Evolutionary conservation across 2,797 vertebrate species (phyloP), one percentile per base, ranked within the genome.

Genomic region (Vireo griseus): DNA sequence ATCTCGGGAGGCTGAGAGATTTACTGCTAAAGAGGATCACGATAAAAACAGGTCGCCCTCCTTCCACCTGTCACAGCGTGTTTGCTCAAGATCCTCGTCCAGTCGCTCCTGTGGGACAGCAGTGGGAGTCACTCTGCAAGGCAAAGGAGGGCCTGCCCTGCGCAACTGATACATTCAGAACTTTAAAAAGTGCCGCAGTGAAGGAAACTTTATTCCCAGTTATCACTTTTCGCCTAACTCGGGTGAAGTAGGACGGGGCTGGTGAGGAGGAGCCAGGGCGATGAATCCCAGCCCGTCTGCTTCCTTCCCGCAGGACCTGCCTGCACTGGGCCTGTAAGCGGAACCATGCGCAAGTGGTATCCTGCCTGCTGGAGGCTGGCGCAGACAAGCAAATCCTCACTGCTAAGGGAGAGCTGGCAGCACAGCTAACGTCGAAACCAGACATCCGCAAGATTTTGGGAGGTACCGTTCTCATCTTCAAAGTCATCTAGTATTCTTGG

Each of bases 301-400:
- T 90, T 77, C 77, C 63, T 29, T 87, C 65, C 75, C 10, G 5
- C 90, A 99, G 99, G 99, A 99, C 99, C 3, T 99, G 99, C 78
- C 97, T 99, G 91, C 99, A 99, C 95, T 99, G 99, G 99, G 99
- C 99, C 5, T 99, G 99, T 85, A 99, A 99, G 96, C 98, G 99
- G 86, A 99, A 99, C 97, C 99, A 99, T 39, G 98, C 98, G 40
- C 98, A 97, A 7, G 98, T 99, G 62, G 99, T 99, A 94, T 98
- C 98, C 75, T 99, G 98, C 97, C 97, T 99, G 97, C 97, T 99
- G 93, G 98, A 97, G 26, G 98, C 98, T 13, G 99, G 99, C 13
- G 99, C 99, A 0, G 98, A 99, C 92, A 98, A 97, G 95, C 98
- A 98, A 25, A 98, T 99, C 94, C 98, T 98, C 71, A 99, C 99